Conservation (phyloP, 2,888 invertebrate genomes). For the Diachrysia chrysitis region DNA sequence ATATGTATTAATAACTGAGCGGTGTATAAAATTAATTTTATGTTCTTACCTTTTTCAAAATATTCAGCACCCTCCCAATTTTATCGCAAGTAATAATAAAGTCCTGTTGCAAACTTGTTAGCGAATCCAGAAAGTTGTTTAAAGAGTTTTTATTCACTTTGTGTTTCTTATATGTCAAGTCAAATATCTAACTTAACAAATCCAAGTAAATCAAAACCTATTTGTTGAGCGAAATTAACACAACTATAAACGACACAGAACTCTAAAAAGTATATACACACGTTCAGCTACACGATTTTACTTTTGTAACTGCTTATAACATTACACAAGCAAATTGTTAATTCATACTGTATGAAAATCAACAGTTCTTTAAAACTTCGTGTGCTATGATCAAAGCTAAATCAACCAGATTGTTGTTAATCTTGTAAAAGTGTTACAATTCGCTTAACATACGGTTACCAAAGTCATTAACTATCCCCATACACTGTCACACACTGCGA, state of each 20-base stretch:
- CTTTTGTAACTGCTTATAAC: not conserved
- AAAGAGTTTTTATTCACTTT: conserved; percentile 49
- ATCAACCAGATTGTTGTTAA: conserved; percentile 14
- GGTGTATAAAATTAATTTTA: conserved; percentile 10
- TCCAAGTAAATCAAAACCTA: conserved; percentile 10
- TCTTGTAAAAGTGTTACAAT: conserved; percentile 15
- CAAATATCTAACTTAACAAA: conserved; percentile 10
- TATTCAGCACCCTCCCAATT: conserved; percentile 35
- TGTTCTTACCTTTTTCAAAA: conserved; percentile 51
- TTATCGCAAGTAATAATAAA: conserved; percentile 44
- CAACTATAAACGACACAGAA: conserved; percentile 7
- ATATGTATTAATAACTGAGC: not conserved
- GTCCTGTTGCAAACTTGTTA: conserved; percentile 53
- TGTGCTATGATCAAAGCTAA: not conserved
- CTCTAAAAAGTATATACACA: not conserved
- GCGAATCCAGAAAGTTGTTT: conserved; percentile 64
- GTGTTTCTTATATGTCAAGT: conserved; percentile 13
- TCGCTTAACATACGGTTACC: conserved; percentile 19
- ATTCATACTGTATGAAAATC: conserved; percentile 1
- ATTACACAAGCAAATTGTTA: not conserved
- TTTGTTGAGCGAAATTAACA: conserved; percentile 16
- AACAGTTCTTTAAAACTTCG: conserved; percentile 13
- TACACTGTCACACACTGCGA: conserved; percentile 62
- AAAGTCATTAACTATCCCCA: conserved; percentile 18
- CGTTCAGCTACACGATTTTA: not conserved